Evolutionary conservation across 2,113 vertebrate species (phyloP).

Genomic region (Stomatorhinus ivindoensis): DNA sequence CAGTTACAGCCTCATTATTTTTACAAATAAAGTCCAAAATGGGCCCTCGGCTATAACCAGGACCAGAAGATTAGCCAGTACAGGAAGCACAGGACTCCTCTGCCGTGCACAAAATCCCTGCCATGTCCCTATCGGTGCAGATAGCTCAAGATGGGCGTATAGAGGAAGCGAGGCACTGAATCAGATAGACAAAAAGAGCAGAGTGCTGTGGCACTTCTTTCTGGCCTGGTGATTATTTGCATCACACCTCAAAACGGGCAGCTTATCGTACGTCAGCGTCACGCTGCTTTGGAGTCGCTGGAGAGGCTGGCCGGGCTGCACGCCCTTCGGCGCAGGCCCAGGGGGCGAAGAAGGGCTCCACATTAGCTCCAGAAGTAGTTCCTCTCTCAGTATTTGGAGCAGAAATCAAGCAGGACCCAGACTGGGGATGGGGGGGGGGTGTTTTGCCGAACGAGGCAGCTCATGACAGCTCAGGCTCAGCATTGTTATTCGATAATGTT

Average conservation of each 20-base stretch:
- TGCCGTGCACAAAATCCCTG: not conserved
- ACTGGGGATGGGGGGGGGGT: not conserved
- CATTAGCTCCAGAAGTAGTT: not conserved
- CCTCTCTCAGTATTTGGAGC: not conserved
- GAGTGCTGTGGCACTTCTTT: not conserved
- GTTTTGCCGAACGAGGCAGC: not conserved
- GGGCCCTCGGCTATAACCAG: not conserved
- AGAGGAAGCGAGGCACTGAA: not conserved
- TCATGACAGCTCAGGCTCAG: too few species aligned
- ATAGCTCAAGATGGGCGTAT: not conserved
- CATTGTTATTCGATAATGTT: too few species aligned
- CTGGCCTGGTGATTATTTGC: constrained; percentile 2
- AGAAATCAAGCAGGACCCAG: not conserved
- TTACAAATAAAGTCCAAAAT: not conserved
- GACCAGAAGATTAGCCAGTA: not conserved
- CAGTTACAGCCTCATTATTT: not conserved
- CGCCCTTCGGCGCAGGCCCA: not conserved
- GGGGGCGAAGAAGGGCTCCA: not conserved
- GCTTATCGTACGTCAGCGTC: not conserved
- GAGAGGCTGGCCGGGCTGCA: not conserved
- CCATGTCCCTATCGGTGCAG: not conserved
- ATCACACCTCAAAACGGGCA: not conserved
- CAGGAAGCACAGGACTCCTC: not conserved
- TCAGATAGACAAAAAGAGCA: not conserved
- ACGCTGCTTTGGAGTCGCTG: not conserved